Evolutionary conservation across 2,113 vertebrate species (phyloP).

Genomic region (Gnathonemus echidnorhynchus): DNA sequence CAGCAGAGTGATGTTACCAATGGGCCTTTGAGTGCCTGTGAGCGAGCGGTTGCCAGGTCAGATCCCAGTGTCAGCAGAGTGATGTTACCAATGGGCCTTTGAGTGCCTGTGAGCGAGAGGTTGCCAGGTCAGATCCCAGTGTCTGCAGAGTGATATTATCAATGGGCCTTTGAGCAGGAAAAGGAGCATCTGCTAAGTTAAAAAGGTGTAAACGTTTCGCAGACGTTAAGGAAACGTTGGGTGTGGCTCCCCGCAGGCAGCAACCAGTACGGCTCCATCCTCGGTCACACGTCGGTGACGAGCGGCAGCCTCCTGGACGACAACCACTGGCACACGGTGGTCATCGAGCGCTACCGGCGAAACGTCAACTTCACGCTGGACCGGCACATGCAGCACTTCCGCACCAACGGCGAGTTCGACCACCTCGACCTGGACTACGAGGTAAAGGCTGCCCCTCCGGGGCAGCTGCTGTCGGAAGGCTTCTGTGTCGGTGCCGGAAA

Average conservation of each 20-base stretch:
- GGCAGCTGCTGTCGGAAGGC: not conserved
- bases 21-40: not conserved
- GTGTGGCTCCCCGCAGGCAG: slow-evolving; percentile 67
- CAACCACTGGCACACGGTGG: slow-evolving; percentile 89
- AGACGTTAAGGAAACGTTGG: not conserved
- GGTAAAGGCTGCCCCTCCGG: slow-evolving; percentile 51
- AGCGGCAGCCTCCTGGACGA: slow-evolving; percentile 90
- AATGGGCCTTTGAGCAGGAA: not conserved
- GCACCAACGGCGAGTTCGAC: slow-evolving; percentile 95
- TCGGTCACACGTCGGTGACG: slow-evolving; percentile 81
- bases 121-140: too few species aligned
- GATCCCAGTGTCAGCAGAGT: too few species aligned
- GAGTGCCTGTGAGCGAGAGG: not conserved
- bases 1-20: not conserved
- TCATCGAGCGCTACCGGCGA: slow-evolving; percentile 80
- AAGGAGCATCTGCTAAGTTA: not conserved
- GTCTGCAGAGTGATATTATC: not conserved
- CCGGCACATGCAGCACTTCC: slow-evolving; percentile 79
- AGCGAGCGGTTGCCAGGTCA: too few species aligned
- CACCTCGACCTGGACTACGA: slow-evolving; percentile 93
- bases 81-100: not conserved
- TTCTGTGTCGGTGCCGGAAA: not conserved
- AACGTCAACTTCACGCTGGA: slow-evolving; percentile 92
- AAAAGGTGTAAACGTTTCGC: not conserved
- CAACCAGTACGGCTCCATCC: slow-evolving; percentile 88